Evolutionary conservation across 2,113 vertebrate species (phyloP).

Genomic region (Protobothrops mucrosquamatus): DNA sequence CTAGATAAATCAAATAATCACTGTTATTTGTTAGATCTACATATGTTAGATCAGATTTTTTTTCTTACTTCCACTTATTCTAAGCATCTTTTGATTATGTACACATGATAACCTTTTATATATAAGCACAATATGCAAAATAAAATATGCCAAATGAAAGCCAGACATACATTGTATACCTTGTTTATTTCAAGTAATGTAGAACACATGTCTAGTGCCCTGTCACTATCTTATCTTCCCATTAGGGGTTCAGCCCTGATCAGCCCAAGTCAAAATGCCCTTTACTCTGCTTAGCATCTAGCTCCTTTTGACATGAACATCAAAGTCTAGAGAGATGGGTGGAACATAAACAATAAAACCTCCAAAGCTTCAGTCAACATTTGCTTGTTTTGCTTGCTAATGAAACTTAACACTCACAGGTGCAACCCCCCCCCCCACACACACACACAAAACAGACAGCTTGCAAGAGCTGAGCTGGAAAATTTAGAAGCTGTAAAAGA

Average conservation of each 20-base stretch:
- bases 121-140: neutral
- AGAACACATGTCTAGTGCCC: neutral
- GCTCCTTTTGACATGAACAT: slow-evolving; percentile 7
- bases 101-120: neutral
- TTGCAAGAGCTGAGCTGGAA: slow-evolving; percentile 3
- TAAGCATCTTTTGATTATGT: neutral
- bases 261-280: neutral
- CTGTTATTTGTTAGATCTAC: neutral
- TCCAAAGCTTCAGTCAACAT: neutral
- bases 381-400: slow-evolving; percentile 45
- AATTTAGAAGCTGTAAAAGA: slow-evolving; percentile 22
- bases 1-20: neutral
- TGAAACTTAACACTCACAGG: slow-evolving; percentile 15
- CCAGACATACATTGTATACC: neutral
- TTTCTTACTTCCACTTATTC: neutral
- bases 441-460: neutral
- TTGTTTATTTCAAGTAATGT: slow-evolving; percentile 10
- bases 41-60: neutral
- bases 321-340: neutral
- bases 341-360: slow-evolving; percentile 7
- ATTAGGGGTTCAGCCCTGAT: slow-evolving; percentile 18
- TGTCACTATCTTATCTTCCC: slow-evolving; percentile 20
- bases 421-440: neutral
- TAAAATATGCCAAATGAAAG: neutral
- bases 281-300: slow-evolving; percentile 32